Evolutionary conservation across 2,888 invertebrate species (phyloP), one percentile per base, ranked within the genome.

Genomic region (Andrena fulva): DNA sequence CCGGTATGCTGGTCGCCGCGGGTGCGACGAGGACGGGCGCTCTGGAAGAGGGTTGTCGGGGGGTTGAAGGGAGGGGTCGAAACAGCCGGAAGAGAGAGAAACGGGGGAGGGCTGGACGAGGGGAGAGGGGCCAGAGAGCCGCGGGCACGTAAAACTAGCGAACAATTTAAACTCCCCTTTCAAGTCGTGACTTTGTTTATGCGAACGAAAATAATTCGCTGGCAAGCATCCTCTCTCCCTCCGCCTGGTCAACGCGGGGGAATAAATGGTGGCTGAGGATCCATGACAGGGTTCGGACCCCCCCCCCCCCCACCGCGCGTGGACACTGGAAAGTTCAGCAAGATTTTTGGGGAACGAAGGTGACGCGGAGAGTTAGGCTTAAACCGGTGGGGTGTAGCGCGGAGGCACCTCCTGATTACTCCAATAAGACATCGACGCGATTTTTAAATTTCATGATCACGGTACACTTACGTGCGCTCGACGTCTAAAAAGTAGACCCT

Each of bases 121-220:
- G 27, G 20, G 64, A 48, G 50, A 64, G 62, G 66, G 59, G 67
- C 71, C 48, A 76, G 82, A 86, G 82, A 69, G 87, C 89, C 87
- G 88, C 88, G 86, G 91, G 90, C 87, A 86, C 85, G 88, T 86
- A 90, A 91, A 92, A 92, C 92, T 91, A 91, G 89, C 89, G 89
- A 93, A 92, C 92, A 92, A 92, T 92, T 92, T 92, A 89, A 92
- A 90, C 91, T 91, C 91, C 90, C 90, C 92, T 92, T 92, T 92
- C 91, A 92, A 92, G 91, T 92, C 91, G 90, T 85, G 88, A 90
- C 91, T 92, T 92, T 93, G 91, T 92, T 92, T 92, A 91, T 90
- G 90, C 90, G 89, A 89, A 92, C 90, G 91, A 90, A 91, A 92
- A 92, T 91, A 92, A 92, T 91, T 89, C 85, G 80, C 80, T 59